Evolutionary conservation across 2,797 vertebrate species (phyloP).

Genomic region (Ctenosaura bakeri): DNA sequence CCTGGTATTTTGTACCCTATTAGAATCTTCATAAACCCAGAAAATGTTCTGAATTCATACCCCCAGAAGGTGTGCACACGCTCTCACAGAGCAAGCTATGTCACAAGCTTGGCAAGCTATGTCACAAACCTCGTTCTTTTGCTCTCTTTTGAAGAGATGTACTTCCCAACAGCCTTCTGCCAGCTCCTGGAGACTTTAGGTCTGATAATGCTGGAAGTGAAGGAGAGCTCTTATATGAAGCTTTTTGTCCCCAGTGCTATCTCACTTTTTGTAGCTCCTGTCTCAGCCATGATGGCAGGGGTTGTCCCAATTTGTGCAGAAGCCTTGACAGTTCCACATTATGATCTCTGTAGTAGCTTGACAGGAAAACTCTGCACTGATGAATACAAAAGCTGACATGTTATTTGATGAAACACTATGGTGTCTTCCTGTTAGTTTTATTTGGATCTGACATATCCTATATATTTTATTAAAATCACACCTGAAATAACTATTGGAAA

Average conservation of each 20-base stretch:
- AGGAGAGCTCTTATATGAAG: constrained; percentile 35
- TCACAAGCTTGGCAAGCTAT: constrained; percentile 81
- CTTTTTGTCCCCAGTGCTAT: constrained; percentile 72
- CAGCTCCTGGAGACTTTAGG: constrained; percentile 63
- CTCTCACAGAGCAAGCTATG: constrained; percentile 79
- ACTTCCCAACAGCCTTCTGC: constrained; percentile 71
- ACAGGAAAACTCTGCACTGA: constrained; percentile 93
- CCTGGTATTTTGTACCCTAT: neutral
- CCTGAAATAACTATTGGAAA: neutral
- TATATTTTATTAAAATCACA: constrained; percentile 4
- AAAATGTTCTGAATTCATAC: constrained; percentile 51
- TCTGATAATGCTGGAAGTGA: constrained; percentile 20
- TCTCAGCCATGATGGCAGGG: constrained; percentile 95
- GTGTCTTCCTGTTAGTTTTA: constrained; percentile 42
- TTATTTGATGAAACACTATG: constrained; percentile 44
- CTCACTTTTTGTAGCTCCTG: constrained; percentile 98
- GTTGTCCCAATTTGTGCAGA: constrained; percentile 93
- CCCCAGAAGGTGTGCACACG: constrained; percentile 55
- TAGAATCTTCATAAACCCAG: constrained; percentile 62
- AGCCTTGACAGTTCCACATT: constrained; percentile 97
- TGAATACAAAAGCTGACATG: constrained; percentile 60
- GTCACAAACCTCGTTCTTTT: constrained; percentile 69
- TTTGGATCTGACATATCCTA: constrained; percentile 34
- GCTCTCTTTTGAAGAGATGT: constrained; percentile 72
- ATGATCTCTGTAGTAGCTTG: constrained; percentile 95